Evolutionary conservation across 2,113 vertebrate genomes (phyloP), one percentile per base, ranked within the genome.

Genomic region (Pungitius pungitius): DNA sequence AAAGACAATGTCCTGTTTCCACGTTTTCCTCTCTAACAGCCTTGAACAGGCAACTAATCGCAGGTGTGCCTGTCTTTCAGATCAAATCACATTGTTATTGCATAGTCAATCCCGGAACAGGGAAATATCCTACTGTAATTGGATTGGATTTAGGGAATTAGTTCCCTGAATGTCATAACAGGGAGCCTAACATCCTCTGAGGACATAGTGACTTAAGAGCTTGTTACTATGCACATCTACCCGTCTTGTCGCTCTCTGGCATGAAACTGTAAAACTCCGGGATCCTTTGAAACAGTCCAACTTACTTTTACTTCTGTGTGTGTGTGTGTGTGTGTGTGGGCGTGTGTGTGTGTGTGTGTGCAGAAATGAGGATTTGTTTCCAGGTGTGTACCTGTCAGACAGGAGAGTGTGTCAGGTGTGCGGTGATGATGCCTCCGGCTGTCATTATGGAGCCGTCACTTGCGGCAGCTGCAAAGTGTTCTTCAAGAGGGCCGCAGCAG

Each of bases 391-490:
- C 88, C 95, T 98, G 73, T 96, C 96, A 9, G 95, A 96, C 35
- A 94, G 96, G 63, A 96, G 96, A 92, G 95, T 95, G 26, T 98
- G 97, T 69, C 90, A 97, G 83, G 97, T 98, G 83, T 98, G 97
- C 26, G 95, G 96, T 0, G 97, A 98, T 10, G 96, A 97, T 80
- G 97, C 97, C 89, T 93, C 93, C 0, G 93, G 93, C 33, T 93
- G 91, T 72, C 93, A 93, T 84, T 98, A 98, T 0, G 97, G 97
- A 85, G 97, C 96, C 4, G 95, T 98, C 77, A 97, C 97, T 2
- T 98, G 97, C 45, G 97, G 97, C 59, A 98, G 97, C 94, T 98
- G 97, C 94, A 98, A 98, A 86, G 97, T 98, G 58, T 98, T 98
- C 93, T 93, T 93, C 81, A 93, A 93, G 79, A 85, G 93, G 61